Conservation (phyloP, 2,888 invertebrate genomes). For the Cephus spinipes region DNA sequence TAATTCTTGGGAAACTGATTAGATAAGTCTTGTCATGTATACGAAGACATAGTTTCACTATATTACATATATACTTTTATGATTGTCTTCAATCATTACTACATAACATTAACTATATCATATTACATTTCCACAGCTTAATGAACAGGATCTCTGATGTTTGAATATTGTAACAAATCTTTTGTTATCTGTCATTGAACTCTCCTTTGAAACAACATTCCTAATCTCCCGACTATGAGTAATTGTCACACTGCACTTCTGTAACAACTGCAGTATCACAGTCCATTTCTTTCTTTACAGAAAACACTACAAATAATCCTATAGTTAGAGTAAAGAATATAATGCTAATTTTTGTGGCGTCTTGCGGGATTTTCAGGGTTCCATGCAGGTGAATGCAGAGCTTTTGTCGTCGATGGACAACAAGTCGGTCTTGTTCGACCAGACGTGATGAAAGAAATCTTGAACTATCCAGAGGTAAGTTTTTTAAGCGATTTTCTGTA, state of each 20-base stretch:
- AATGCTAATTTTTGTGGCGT: background rate
- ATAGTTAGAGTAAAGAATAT: background rate
- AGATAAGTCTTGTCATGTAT: background rate
- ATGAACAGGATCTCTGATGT: background rate
- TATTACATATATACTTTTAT: background rate
- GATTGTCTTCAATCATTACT: background rate
- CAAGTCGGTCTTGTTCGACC: slow-evolving; percentile 90
- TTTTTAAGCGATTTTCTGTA: slow-evolving; percentile 2
- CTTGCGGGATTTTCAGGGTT: slow-evolving; percentile 71
- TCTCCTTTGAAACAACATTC: slow-evolving; percentile 13
- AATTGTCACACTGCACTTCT: background rate
- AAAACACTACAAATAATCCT: background rate
- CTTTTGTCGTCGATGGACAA: slow-evolving; percentile 88
- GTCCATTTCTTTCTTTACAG: background rate
- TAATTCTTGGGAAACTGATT: background rate
- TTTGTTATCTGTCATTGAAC: background rate
- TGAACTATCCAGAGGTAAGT: slow-evolving; percentile 83
- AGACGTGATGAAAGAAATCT: slow-evolving; percentile 84
- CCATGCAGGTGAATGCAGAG: slow-evolving; percentile 82
- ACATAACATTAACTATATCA: background rate
- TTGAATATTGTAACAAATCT: background rate
- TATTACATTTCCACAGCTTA: background rate
- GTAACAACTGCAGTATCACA: background rate
- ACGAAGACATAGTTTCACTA: background rate
- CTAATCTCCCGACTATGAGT: slow-evolving; percentile 11